Evolutionary conservation across 2,113 vertebrate species (phyloP).

Genomic region (Syngnathus floridae): DNA sequence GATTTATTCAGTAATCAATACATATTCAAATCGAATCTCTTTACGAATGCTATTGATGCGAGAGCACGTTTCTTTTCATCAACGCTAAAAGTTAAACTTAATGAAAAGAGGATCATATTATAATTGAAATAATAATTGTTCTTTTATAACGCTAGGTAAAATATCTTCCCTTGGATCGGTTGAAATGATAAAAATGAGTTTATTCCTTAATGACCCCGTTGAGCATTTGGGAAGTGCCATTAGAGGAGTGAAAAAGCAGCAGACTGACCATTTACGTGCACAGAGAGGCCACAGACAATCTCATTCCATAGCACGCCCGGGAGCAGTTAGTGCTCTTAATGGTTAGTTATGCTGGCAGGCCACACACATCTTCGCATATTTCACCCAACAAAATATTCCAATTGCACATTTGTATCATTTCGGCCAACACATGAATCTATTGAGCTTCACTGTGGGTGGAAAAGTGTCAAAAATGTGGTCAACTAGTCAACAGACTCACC

Average conservation of each 20-base stretch:
- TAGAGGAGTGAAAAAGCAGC: conserved; percentile 32
- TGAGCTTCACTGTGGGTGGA: background rate
- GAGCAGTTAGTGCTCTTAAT: conserved; percentile 42
- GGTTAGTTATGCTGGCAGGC: conserved; percentile 37
- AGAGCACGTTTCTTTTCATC: too few relatives aligned
- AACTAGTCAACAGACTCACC: background rate
- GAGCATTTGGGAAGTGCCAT: conserved; percentile 16
- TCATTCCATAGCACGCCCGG: conserved; percentile 34
- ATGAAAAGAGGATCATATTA: background rate
- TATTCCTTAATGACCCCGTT: conserved; percentile 10
- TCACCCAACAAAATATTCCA: conserved; percentile 14
- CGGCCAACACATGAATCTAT: conserved; percentile 1
- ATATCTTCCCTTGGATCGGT: background rate
- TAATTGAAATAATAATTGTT: conserved; percentile 1
- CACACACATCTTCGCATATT: conserved; percentile 29
- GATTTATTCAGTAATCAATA: background rate
- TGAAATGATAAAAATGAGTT: conserved; percentile 6
- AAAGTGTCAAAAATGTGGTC: background rate
- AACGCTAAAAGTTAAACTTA: background rate
- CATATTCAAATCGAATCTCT: background rate
- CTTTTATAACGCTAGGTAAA: background rate
- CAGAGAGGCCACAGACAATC: conserved; percentile 36
- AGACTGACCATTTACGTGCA: conserved; percentile 27
- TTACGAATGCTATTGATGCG: background rate
- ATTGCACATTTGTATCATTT: conserved; percentile 12